Conservation (phyloP, 2,888 invertebrate genomes). For the Glyphotaelius pellucidus region DNA sequence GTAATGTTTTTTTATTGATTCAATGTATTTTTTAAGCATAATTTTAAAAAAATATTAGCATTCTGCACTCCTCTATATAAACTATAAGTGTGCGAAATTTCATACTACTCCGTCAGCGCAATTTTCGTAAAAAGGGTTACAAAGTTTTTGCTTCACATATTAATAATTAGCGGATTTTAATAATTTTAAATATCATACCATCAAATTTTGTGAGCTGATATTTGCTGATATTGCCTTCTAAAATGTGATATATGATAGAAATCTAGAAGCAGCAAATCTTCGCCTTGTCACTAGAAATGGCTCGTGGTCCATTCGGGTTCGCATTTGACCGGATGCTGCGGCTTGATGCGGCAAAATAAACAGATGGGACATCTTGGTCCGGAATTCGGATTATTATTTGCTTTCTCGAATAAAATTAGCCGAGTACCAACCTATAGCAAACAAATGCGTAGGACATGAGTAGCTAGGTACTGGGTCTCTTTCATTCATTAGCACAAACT, state of each 20-base stretch:
- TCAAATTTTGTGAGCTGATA: neutral
- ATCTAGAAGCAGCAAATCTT: neutral
- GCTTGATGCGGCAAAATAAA: constrained; percentile 53
- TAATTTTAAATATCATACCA: neutral
- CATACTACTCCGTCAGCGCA: too few species aligned
- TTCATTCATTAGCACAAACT: constrained; percentile 37
- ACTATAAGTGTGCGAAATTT: too few species aligned
- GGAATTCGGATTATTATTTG: constrained; percentile 28
- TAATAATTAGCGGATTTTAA: neutral
- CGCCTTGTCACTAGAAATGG: neutral
- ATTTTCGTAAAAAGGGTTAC: too few species aligned
- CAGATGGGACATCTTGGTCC: constrained; percentile 43
- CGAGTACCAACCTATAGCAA: neutral
- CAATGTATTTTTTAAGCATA: too few species aligned
- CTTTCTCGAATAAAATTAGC: constrained; percentile 13
- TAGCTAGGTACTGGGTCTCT: neutral
- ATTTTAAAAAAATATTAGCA: too few species aligned
- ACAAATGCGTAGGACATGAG: neutral
- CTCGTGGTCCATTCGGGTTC: constrained; percentile 5
- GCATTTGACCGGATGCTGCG: constrained; percentile 53
- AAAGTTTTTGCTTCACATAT: too few species aligned
- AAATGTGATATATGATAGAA: neutral
- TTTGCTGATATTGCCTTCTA: neutral
- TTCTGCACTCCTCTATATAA: too few species aligned
- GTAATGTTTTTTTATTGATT: too few species aligned